phyloP scores from a whole-genome alignment of 2,888 invertebrate genomes.

The Pterostichus niger region DNA sequence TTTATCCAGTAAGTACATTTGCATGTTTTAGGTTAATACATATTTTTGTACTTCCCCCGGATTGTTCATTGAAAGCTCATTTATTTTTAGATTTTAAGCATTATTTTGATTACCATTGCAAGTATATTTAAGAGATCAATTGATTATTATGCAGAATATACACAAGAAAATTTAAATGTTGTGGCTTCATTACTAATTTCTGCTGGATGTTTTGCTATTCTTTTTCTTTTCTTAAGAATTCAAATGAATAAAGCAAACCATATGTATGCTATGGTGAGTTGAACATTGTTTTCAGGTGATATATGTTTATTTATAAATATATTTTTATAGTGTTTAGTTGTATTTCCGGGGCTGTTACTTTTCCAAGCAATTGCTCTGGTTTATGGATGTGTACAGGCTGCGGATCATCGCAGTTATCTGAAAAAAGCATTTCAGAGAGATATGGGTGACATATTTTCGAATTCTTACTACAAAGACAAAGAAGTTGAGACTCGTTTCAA shows the following conservation, averaged over 20 bases:
- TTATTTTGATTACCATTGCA: not conserved
- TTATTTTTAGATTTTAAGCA: conserved; percentile 2
- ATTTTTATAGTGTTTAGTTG: conserved; percentile 24
- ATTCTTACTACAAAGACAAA: not conserved
- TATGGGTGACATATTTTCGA: conserved; percentile 13
- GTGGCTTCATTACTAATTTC: not conserved
- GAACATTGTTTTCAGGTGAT: not conserved
- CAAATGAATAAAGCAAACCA: not conserved
- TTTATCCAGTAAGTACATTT: conserved; percentile 28
- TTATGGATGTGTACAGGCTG: conserved; percentile 15
- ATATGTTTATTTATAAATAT: not conserved
- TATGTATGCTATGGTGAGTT: conserved; percentile 31
- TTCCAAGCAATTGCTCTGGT: conserved; percentile 8
- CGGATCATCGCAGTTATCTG: not conserved
- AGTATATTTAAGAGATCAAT: not conserved
- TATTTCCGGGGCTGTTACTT: conserved; percentile 20
- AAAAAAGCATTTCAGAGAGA: conserved; percentile 19
- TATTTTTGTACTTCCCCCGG: not conserved
- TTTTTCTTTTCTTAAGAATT: no score
- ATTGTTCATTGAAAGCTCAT: no score
- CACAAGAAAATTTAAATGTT: not conserved
- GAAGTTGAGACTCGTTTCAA: not conserved
- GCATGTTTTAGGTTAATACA: not conserved
- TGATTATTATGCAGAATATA: conserved; percentile 15
- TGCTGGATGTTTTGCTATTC: not conserved